Conservation (phyloP, 2,888 invertebrate genomes). For the Tipula unca region DNA sequence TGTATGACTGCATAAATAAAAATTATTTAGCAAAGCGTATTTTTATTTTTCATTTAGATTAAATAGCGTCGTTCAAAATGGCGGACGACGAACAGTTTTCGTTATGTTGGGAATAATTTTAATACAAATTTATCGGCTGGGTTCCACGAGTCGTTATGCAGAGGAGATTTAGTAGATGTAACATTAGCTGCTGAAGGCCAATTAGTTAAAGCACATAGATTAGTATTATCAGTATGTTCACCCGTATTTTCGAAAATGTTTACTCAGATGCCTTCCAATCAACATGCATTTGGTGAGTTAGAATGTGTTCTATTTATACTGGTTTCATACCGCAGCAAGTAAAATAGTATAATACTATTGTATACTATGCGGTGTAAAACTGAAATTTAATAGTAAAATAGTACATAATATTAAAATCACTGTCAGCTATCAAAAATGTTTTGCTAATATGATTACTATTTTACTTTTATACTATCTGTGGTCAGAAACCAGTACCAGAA, state of each 20-base stretch:
- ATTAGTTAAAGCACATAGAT: slow-evolving; percentile 60
- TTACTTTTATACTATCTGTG: no score
- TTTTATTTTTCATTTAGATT: background rate
- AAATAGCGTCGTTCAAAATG: slow-evolving; percentile 43
- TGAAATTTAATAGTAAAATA: no score
- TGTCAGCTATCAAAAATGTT: no score
- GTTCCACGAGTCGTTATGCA: slow-evolving; percentile 60
- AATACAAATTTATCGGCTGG: slow-evolving; percentile 63
- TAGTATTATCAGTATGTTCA: slow-evolving; percentile 64
- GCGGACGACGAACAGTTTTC: slow-evolving; percentile 67
- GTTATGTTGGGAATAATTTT: slow-evolving; percentile 68
- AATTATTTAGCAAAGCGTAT: no score
- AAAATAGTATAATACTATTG: no score
- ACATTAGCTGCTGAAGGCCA: slow-evolving; percentile 63
- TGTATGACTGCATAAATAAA: no score
- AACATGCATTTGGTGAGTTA: slow-evolving; percentile 55
- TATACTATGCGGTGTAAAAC: no score
- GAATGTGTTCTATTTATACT: no score
- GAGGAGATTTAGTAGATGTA: slow-evolving; percentile 61
- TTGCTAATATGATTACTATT: background rate
- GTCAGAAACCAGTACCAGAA: background rate
- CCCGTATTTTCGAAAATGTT: slow-evolving; percentile 66
- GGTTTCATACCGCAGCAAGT: no score
- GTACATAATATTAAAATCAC: no score
- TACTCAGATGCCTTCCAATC: slow-evolving; percentile 56